A percentile compares a stretch with the other conserved stretches of the same genome.
Conservation (phyloP, 1,140 invertebrate species). For the Olivierus martensii region DNA sequence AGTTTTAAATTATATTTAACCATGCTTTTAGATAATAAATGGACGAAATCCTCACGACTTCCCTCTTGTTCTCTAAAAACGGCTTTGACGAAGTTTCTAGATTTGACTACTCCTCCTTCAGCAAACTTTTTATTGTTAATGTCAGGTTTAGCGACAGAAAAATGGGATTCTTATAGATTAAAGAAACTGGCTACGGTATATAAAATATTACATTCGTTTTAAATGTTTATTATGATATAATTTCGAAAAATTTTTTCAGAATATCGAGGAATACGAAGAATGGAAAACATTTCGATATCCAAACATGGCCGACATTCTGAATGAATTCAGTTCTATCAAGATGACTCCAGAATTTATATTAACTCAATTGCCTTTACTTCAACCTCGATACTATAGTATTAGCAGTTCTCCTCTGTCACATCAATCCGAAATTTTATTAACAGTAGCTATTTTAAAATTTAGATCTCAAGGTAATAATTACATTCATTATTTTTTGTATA, state of each 20-base stretch:
- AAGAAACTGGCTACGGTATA: slow-evolving; percentile 49
- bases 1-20: too few species aligned
- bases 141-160: slow-evolving; percentile 21
- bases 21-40: slow-evolving; percentile 21
- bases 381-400: slow-evolving; percentile 33
- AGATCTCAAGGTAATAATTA: slow-evolving; percentile 24
- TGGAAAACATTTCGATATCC: slow-evolving; percentile 29
- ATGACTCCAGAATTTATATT: slow-evolving; percentile 28
- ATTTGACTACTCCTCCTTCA: slow-evolving; percentile 29
- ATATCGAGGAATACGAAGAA: slow-evolving; percentile 28
- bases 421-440: slow-evolving; percentile 30
- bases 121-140: slow-evolving; percentile 25
- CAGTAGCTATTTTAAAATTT: slow-evolving; percentile 28
- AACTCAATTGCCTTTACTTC: slow-evolving; percentile 30
- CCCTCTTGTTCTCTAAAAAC: slow-evolving; percentile 58
- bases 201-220: too few species aligned
- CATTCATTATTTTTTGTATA: too few species aligned
- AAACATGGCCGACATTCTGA: slow-evolving; percentile 27
- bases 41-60: slow-evolving; percentile 30
- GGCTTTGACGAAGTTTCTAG: slow-evolving; percentile 52
- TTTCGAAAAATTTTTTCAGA: slow-evolving; percentile 18
- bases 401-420: slow-evolving; percentile 26
- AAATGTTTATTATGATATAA: too few species aligned
- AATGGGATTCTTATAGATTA: slow-evolving; percentile 47
- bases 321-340: slow-evolving; percentile 29